Conservation (phyloP, 2,113 vertebrate genomes). For the Balaenoptera acutorostrata region DNA sequence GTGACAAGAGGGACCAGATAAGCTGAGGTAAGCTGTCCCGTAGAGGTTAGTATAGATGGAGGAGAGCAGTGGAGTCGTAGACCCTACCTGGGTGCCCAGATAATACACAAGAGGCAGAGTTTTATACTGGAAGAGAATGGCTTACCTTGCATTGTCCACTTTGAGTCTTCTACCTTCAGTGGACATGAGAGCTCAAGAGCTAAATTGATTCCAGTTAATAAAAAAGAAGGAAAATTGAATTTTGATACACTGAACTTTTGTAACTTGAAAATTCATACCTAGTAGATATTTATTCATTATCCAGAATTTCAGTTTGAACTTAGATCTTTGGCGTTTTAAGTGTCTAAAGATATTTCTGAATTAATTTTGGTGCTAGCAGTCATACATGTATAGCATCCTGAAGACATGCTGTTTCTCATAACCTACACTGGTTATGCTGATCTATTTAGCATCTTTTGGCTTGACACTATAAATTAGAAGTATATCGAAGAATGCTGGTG, state of each 20-base stretch:
- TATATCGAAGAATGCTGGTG: not conserved
- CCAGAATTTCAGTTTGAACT: not conserved
- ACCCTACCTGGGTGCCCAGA: not conserved
- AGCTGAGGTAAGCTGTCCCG: not conserved
- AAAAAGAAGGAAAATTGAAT: not conserved
- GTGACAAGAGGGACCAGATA: not conserved
- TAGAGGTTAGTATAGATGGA: not conserved
- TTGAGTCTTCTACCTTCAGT: not conserved
- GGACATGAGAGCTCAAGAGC: not conserved
- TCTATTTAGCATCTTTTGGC: not conserved
- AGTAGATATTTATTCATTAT: not conserved
- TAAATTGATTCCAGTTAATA: not conserved
- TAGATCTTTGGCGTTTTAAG: not conserved
- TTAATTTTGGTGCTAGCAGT: not conserved
- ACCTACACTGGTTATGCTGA: not conserved
- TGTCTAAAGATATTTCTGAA: not conserved
- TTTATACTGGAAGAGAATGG: not conserved
- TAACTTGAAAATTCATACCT: not conserved
- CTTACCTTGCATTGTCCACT: not conserved
- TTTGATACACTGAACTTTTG: not conserved
- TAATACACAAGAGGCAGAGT: not conserved
- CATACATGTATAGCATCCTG: not conserved
- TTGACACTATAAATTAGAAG: not conserved
- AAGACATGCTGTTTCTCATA: not conserved
- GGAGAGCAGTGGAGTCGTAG: too few species aligned